phyloP scores from a whole-genome alignment of 2,888 invertebrate species.

The Hirtodrosophila duncani region DNA sequence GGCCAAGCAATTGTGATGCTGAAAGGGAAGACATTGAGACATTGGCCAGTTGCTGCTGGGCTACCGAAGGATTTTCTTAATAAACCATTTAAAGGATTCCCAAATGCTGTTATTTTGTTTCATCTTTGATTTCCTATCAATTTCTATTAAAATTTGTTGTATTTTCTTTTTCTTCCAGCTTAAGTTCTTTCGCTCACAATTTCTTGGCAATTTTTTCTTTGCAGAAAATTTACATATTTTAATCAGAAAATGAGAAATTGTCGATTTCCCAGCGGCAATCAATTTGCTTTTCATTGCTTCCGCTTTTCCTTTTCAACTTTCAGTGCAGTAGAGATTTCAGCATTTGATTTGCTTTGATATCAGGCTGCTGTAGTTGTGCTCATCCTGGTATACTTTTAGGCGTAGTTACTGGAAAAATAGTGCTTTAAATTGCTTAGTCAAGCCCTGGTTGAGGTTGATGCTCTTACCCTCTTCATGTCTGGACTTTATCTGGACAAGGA shows the following conservation, averaged over 20 bases:
- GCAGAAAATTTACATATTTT: conserved; percentile 31
- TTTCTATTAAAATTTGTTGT: conserved; percentile 6
- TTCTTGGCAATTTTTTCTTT: too few species aligned
- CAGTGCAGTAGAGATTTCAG: too few species aligned
- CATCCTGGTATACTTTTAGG: too few species aligned
- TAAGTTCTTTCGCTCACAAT: too few species aligned
- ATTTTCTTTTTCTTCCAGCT: conserved; percentile 2
- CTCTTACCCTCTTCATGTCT: too few species aligned
- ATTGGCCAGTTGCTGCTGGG: conserved; percentile 11
- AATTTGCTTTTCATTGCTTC: conserved; percentile 7
- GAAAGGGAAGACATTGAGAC: too few species aligned
- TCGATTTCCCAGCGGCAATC: conserved; percentile 12
- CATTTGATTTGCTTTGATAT: conserved; percentile 2
- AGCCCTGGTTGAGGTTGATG: too few species aligned
- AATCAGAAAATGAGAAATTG: conserved; percentile 13
- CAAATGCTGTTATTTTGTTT: conserved; percentile 14
- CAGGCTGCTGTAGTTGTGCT: too few species aligned
- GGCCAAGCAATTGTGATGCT: conserved; percentile 26
- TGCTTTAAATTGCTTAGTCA: conserved; percentile 1
- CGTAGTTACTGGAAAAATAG: too few species aligned
- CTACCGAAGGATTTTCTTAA: too few species aligned
- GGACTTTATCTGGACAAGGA: background rate
- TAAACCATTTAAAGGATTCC: conserved; percentile 13
- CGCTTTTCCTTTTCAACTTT: background rate
- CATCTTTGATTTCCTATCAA: conserved; percentile 37